phyloP scores from a whole-genome alignment of 2,888 invertebrate genomes.

The Troilus luridus region DNA sequence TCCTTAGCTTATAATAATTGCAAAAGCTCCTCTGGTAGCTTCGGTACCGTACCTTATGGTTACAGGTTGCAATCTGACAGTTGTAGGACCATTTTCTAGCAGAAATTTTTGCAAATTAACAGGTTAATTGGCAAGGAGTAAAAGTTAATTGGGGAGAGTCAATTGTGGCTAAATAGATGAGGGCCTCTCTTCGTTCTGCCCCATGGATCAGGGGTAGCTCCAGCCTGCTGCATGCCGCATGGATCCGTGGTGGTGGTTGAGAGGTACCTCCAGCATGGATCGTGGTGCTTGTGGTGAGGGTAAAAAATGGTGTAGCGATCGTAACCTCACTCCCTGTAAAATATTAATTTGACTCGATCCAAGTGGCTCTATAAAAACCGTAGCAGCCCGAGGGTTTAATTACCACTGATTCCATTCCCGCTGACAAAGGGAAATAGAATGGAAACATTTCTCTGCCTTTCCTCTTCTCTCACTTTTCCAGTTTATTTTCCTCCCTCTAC shows the following conservation, averaged over 20 bases:
- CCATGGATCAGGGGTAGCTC: too few relatives aligned
- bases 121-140: neutral
- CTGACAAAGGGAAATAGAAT: slow-evolving; percentile 25
- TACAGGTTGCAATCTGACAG: neutral
- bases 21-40: neutral
- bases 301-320: neutral
- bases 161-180: neutral
- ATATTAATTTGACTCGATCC: slow-evolving; percentile 1
- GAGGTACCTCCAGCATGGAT: too few relatives aligned
- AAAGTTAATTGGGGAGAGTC: neutral
- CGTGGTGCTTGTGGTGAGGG: too few relatives aligned
- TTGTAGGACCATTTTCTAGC: neutral
- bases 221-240: too few relatives aligned
- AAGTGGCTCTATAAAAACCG: slow-evolving; percentile 33
- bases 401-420: slow-evolving; percentile 40
- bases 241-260: too few relatives aligned
- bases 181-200: too few relatives aligned
- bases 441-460: slow-evolving; percentile 38
- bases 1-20: too few relatives aligned
- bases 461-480: slow-evolving; percentile 32
- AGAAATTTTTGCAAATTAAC: neutral
- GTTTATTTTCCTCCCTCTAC: slow-evolving; percentile 13
- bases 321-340: neutral
- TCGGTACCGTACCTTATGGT: neutral
- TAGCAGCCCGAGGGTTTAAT: slow-evolving; percentile 18